Evolutionary conservation across 2,113 vertebrate species (phyloP).

Genomic region (Narcine bancroftii): DNA sequence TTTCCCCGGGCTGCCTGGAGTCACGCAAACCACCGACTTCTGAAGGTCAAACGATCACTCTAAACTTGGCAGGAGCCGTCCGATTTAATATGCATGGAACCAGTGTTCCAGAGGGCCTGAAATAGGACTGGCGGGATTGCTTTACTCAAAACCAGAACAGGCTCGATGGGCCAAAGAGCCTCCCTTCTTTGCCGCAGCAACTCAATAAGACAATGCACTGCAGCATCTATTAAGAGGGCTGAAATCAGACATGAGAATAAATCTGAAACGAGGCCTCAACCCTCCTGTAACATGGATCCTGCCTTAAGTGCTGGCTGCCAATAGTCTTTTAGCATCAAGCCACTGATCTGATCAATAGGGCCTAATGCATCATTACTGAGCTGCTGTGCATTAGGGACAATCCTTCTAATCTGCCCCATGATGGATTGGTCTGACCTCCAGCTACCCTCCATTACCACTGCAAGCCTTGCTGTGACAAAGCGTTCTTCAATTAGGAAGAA

Average conservation of each 20-base stretch:
- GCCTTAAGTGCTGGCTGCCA: neutral
- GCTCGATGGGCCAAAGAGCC: no score
- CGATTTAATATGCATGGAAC: no score
- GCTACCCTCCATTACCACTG: neutral
- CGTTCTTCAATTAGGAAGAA: neutral
- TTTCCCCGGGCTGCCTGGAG: no score
- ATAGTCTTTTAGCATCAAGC: constrained; percentile 5
- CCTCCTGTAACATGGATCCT: neutral
- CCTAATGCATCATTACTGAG: neutral
- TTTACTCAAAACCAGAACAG: no score
- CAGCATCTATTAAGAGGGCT: neutral
- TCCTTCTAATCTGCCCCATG: neutral
- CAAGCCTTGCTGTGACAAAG: neutral
- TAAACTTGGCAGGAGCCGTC: no score
- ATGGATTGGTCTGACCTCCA: constrained; percentile 9
- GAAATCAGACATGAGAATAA: neutral
- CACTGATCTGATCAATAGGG: neutral
- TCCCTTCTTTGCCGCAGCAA: no score
- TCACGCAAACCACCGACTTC: no score
- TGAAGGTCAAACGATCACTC: no score
- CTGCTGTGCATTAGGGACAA: constrained; percentile 13
- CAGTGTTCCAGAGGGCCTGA: no score
- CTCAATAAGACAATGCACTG: no score
- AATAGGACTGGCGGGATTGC: no score
- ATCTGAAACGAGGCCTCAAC: neutral